These are phyloP conservation scores for Ataeniobius toweri DNA, from an alignment of 2,797 vertebrate species.

Conservation along the genomic window DNA sequence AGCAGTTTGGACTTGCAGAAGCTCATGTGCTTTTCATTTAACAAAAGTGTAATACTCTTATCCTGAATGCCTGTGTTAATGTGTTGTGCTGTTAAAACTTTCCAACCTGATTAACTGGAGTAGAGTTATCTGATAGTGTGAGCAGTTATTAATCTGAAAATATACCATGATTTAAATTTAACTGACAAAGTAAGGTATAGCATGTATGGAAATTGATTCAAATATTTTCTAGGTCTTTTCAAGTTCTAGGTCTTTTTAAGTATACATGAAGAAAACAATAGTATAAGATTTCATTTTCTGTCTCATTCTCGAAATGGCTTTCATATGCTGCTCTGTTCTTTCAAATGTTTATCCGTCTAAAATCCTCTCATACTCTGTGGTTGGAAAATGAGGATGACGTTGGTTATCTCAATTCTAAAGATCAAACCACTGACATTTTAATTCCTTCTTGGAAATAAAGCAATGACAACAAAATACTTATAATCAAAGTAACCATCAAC, in stretches of 20 bases:
- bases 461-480: constrained; percentile 6
- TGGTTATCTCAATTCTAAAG: background rate
- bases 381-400: background rate
- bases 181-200: background rate
- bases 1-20: constrained; percentile 22
- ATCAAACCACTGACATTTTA: background rate
- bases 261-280: background rate
- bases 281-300: background rate
- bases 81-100: constrained; percentile 25
- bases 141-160: constrained; percentile 7
- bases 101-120: constrained; percentile 21
- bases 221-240: too few relatives aligned
- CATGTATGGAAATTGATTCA: too few relatives aligned
- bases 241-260: too few relatives aligned
- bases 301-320: background rate
- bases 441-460: background rate
- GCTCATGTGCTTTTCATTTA: constrained; percentile 42
- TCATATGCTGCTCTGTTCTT: background rate
- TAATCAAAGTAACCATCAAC: background rate
- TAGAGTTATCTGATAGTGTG: constrained; percentile 12
- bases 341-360: background rate
- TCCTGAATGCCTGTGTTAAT: constrained; percentile 38
- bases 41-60: constrained; percentile 32
- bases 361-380: background rate
- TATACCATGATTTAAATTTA: background rate